Evolutionary conservation across 2,113 vertebrate species (phyloP).

Genomic region (Melanocharis versteri): DNA sequence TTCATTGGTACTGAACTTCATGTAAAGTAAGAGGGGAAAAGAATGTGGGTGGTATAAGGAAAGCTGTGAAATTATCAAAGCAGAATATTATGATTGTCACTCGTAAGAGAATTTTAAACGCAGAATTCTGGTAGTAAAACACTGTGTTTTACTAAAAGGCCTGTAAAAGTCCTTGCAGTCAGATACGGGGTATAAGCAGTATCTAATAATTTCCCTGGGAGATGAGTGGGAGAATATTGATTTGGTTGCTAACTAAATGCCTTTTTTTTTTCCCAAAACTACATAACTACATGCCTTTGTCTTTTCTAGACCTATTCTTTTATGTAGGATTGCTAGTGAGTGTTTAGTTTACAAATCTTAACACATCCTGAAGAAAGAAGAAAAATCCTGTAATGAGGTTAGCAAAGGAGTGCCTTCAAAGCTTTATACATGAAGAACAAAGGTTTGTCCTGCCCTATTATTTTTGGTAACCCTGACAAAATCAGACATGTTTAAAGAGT

Average conservation of each 20-base stretch:
- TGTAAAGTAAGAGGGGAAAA: background rate
- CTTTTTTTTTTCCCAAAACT: background rate
- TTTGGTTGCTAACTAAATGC: background rate
- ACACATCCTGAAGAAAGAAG: background rate
- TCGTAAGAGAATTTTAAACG: background rate
- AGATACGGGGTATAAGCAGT: background rate
- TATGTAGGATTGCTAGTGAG: background rate
- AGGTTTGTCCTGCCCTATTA: constrained; percentile 35
- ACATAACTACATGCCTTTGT: background rate
- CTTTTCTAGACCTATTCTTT: background rate
- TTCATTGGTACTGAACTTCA: background rate
- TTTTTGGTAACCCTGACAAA: constrained; percentile 53
- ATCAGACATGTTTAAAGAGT: constrained; percentile 30
- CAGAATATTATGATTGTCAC: background rate
- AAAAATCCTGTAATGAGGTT: background rate
- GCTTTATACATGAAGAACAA: constrained; percentile 5
- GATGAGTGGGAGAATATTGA: background rate
- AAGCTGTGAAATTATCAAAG: background rate
- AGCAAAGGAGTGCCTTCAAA: background rate
- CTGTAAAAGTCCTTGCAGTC: background rate
- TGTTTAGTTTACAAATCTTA: background rate
- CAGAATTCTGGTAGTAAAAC: background rate
- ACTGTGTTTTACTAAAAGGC: background rate
- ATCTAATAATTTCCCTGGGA: background rate
- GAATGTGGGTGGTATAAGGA: background rate